Conservation (phyloP, 37 sponge, comb jelly and placozoan species). For the Chondrilla cf. caribensis region DNA sequence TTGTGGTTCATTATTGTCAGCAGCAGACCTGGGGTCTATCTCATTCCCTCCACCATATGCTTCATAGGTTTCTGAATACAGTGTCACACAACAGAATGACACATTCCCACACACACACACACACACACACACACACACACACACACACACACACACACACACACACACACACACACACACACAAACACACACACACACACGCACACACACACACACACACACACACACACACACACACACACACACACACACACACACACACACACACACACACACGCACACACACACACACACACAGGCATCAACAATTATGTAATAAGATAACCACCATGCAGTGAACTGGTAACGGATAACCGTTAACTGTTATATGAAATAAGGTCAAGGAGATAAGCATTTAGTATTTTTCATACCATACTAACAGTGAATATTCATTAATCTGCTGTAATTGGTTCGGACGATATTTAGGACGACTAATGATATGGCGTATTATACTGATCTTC, state of each 20-base stretch:
- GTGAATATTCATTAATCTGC: too few species aligned
- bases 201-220: conserved; percentile 18
- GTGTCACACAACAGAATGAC: neutral
- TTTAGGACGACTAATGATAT: too few species aligned
- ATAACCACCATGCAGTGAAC: too few species aligned
- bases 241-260: neutral
- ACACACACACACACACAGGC: conserved; percentile 9
- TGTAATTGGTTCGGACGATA: too few species aligned
- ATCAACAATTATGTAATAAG: neutral
- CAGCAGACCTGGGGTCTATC: too few species aligned
- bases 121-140: conserved; percentile 9
- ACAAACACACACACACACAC: conserved; percentile 18
- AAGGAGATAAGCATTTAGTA: too few species aligned
- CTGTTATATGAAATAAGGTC: too few species aligned
- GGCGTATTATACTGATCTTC: too few species aligned
- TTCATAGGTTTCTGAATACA: neutral
- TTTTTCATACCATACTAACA: too few species aligned
- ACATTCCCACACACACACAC: conserved; percentile 23
- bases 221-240: neutral
- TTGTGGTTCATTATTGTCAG: too few species aligned
- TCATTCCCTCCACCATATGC: too few species aligned
- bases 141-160: conserved; percentile 14
- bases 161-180: conserved; percentile 20
- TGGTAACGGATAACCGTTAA: too few species aligned
- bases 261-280: conserved; percentile 7